A percentile compares a stretch with the other conserved stretches of the same genome.
phyloP scores from a whole-genome alignment of 2,888 invertebrate species.

The Tiliacea aurago region DNA sequence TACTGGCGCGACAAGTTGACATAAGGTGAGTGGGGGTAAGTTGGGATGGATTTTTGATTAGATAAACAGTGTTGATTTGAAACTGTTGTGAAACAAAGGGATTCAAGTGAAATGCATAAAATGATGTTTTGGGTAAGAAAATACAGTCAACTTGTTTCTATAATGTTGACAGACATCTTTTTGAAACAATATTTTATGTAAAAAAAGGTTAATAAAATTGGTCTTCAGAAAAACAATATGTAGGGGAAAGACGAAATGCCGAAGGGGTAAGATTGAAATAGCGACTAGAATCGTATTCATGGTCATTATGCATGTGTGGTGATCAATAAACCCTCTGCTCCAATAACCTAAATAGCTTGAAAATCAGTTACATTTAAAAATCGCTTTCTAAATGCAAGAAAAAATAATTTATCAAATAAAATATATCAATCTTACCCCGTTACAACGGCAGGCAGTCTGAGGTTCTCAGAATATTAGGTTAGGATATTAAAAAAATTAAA shows the following conservation, averaged over 20 bases:
- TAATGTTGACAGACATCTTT: neutral
- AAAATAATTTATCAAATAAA: too few species aligned
- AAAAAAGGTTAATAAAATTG: neutral
- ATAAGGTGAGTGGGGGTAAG: too few species aligned
- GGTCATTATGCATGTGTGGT: constrained; percentile 1
- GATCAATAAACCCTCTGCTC: constrained; percentile 2
- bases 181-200: neutral
- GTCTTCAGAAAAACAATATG: neutral
- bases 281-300: neutral
- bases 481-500: too few species aligned
- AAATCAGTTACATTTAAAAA: too few species aligned
- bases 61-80: neutral
- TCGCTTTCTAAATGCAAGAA: too few species aligned
- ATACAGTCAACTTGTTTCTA: neutral
- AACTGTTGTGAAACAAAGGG: neutral
- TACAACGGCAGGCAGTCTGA: too few species aligned
- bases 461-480: too few species aligned
- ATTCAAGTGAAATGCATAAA: neutral
- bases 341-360: neutral
- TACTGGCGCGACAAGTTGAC: too few species aligned
- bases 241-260: constrained; percentile 1
- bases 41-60: neutral
- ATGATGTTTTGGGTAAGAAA: neutral
- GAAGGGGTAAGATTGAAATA: neutral
- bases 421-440: too few species aligned